Evolutionary conservation across 2,113 vertebrate genomes (phyloP).

Genomic region (Buteo buteo): DNA sequence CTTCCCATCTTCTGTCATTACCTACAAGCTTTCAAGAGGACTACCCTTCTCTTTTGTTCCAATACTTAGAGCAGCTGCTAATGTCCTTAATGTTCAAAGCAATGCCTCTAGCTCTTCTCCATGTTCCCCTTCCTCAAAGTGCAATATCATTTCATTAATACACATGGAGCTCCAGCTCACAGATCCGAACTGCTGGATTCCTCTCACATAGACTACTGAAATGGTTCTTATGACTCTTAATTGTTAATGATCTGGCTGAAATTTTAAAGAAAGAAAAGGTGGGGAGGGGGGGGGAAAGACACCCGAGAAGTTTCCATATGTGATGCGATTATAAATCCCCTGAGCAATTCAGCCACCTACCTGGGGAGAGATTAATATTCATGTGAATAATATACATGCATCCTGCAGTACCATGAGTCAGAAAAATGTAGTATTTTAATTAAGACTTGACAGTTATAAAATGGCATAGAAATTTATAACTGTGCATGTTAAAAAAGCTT

Average conservation of each 20-base stretch:
- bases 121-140: neutral
- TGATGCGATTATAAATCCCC: conserved; percentile 20
- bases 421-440: conserved; percentile 52
- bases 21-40: neutral
- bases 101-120: neutral
- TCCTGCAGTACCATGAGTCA: conserved; percentile 61
- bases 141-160: neutral
- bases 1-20: neutral
- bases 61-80: neutral
- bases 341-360: conserved; percentile 37
- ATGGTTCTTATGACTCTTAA: neutral
- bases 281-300: too few species aligned
- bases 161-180: neutral
- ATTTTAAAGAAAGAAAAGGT: neutral
- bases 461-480: conserved; percentile 23
- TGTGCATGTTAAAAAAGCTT: neutral
- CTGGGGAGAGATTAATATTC: conserved; percentile 45
- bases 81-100: neutral
- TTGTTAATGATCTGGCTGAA: neutral
- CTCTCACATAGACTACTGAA: neutral
- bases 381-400: conserved; percentile 42
- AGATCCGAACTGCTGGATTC: neutral
- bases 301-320: neutral
- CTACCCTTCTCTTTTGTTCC: neutral
- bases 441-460: conserved; percentile 30